Percentiles rank a stretch among this genome's conserved stretches.
Evolutionary conservation across 2,797 vertebrate species (phyloP).

Genomic region (Crotalus adamanteus): DNA sequence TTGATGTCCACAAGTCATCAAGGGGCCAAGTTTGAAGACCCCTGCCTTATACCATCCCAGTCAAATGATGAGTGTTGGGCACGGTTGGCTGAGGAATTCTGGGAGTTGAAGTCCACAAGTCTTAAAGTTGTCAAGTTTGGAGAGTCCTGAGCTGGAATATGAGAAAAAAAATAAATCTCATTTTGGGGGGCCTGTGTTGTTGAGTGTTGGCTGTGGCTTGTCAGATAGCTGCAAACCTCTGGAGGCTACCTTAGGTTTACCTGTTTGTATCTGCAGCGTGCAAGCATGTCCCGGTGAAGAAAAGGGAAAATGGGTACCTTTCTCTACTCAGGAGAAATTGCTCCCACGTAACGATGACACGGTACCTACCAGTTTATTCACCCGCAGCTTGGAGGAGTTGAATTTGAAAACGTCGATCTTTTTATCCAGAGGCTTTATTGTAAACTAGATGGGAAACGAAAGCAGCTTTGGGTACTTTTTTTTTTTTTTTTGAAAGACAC

Average conservation of each 20-base stretch:
- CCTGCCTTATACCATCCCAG: too few relatives aligned
- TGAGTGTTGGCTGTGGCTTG: neutral
- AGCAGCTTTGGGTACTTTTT: neutral
- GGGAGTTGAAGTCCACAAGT: too few relatives aligned
- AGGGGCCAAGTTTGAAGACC: too few relatives aligned
- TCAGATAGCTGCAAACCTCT: neutral
- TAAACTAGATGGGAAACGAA: conserved; percentile 76
- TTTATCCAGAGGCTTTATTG: conserved; percentile 95
- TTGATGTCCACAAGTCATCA: too few relatives aligned
- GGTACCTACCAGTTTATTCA: conserved; percentile 91
- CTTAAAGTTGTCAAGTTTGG: too few relatives aligned
- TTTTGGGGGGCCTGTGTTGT: too few relatives aligned
- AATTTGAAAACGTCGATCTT: conserved; percentile 96
- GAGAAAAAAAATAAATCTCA: neutral
- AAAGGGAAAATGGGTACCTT: neutral
- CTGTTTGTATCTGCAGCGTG: neutral
- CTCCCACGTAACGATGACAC: conserved; percentile 23
- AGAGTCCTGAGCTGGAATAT: too few relatives aligned
- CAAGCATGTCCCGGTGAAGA: neutral
- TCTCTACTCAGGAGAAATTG: neutral
- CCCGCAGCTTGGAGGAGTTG: conserved; percentile 90
- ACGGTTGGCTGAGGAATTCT: too few relatives aligned
- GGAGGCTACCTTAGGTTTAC: too few relatives aligned
- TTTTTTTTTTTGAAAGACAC: neutral
- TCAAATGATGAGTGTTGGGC: too few relatives aligned